Conservation (phyloP, 2,113 vertebrate species). For the Stigmatopora nigra region DNA sequence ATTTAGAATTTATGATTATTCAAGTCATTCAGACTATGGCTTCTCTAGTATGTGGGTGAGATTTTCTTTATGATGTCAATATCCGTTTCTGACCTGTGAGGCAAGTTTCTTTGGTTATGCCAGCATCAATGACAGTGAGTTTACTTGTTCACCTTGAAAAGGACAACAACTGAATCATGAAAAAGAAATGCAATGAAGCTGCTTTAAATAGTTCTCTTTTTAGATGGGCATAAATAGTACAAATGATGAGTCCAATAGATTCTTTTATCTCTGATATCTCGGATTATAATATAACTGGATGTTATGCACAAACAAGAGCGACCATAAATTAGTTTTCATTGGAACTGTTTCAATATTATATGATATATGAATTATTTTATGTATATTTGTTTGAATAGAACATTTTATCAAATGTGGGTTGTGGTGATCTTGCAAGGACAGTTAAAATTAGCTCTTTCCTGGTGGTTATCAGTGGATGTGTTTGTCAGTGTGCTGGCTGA, state of each 20-base stretch:
- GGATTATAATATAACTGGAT: too few species aligned
- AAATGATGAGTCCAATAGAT: too few species aligned
- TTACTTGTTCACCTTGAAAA: too few species aligned
- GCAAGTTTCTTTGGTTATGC: slow-evolving; percentile 16
- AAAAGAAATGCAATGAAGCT: too few species aligned
- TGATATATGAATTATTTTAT: too few species aligned
- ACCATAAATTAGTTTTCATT: too few species aligned
- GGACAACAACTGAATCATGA: too few species aligned
- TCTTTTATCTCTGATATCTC: too few species aligned
- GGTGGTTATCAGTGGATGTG: slow-evolving; percentile 38
- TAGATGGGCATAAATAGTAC: too few species aligned
- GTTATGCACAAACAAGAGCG: too few species aligned
- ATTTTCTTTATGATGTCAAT: slow-evolving; percentile 3
- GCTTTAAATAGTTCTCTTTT: too few species aligned
- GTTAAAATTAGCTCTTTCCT: slow-evolving; percentile 49
- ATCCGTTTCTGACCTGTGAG: not conserved
- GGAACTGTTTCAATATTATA: too few species aligned
- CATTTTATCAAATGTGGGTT: slow-evolving; percentile 21
- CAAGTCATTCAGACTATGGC: not conserved
- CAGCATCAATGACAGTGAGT: not conserved
- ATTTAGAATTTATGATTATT: slow-evolving; percentile 4
- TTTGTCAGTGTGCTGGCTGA: slow-evolving; percentile 41
- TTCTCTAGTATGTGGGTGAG: not conserved
- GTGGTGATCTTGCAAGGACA: slow-evolving; percentile 52
- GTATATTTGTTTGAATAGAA: not conserved